Evolutionary conservation across 2,113 vertebrate genomes (phyloP), one percentile per base, ranked within the genome.

Genomic region (Hipposideros armiger): DNA sequence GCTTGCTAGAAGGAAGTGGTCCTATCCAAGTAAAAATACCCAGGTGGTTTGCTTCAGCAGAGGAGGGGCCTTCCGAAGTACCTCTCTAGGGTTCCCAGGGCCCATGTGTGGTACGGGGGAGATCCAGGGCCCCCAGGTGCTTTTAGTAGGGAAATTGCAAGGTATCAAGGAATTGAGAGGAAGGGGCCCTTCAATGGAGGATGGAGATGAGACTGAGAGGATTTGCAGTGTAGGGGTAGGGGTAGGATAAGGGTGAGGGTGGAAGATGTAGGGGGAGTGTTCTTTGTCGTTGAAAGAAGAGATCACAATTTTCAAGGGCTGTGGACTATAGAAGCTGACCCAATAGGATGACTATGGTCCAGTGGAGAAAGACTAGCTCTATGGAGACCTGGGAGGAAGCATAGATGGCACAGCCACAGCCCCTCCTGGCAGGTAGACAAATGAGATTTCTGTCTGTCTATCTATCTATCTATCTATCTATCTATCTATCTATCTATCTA

Each of bases 341-440:
- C 24, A 2, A 1, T 30, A 8, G 89, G 14, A 45, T 47, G 40
- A 14, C 40, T 74, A 7, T 4, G 24, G 42, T 30, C 64, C 5
- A 9, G 54, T 3, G 22, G 9, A 42, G 58, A 4, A 56, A 73
- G 15, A 32, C 13, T 42, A 8, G 8, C 54, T 85, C 64, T 67
- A 1, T 17, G 47, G 24, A 60, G 50, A 7, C 42, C 47, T 42
- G 47, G 36, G 42, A 56, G 30, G 58, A 16, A 9, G 5, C 13
- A 16, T 3, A 22, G 3, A 0, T 4, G 24, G 78, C 24, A 17
- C 30, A 47, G 28, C 8, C 11, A 26, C 0, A 10, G 24, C 19
- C 47, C 20, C 14, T 40, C 19, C 16, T 24, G 22, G 72, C 32
- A 42, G 42, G 32, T 8, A 24, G 47, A 28, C 3, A 4, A 1